Conservation (phyloP, 1,140 invertebrate genomes). For the Bombus difficillimus region DNA sequence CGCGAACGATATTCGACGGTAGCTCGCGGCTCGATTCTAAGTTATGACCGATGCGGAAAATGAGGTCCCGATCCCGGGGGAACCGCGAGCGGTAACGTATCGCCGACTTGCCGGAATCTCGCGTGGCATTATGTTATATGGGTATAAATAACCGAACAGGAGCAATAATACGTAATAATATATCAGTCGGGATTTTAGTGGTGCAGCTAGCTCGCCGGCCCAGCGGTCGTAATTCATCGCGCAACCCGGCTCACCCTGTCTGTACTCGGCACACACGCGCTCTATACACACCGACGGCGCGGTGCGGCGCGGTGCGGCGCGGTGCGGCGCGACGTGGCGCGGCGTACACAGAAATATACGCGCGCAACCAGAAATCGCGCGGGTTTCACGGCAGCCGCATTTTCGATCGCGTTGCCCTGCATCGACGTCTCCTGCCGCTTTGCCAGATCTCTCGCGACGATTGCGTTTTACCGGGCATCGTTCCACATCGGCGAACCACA, state of each 20-base stretch:
- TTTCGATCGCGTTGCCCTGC: constrained; percentile 16
- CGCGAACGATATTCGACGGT: constrained; percentile 51
- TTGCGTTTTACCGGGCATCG: not conserved
- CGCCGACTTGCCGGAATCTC: constrained; percentile 78
- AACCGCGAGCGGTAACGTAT: constrained; percentile 69
- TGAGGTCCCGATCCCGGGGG: constrained; percentile 78
- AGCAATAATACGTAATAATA: constrained; percentile 84
- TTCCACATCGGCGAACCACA: not conserved
- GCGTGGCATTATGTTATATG: constrained; percentile 82
- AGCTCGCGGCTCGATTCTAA: constrained; percentile 62
- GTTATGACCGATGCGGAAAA: constrained; percentile 82
- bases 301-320: too few relatives aligned
- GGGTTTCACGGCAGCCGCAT: constrained; percentile 36
- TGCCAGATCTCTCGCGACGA: not conserved
- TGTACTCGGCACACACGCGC: constrained; percentile 49
- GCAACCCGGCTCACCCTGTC: constrained; percentile 71
- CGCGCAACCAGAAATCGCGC: constrained; percentile 39
- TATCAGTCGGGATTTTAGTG: constrained; percentile 84
- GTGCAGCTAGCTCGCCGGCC: constrained; percentile 79
- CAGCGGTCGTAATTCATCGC: constrained; percentile 83
- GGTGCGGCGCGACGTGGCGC: too few relatives aligned
- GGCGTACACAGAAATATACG: constrained; percentile 11
- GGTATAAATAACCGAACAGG: constrained; percentile 83
- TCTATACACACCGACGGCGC: constrained; percentile 25
- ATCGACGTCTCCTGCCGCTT: not conserved